Base-by-base conservation (phyloP, 1,140 invertebrate genomes). In the Spodoptera litura region DNA sequence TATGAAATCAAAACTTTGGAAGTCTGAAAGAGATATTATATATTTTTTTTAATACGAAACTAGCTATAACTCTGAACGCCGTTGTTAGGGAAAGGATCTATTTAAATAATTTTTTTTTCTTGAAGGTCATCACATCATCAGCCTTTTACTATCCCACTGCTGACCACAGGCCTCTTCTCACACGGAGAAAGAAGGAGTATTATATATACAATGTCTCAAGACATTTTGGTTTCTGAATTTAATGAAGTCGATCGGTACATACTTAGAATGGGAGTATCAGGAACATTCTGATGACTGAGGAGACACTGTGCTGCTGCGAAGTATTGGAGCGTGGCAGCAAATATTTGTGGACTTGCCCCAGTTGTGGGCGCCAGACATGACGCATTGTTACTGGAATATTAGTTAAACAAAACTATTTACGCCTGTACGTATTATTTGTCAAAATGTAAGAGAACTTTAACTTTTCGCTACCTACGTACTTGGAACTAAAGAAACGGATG, bases 1-100 rank as follows among this genome's bases (percentile, higher is more conserved):
- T 25, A 86, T 82, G 38, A 82, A 81, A 52, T 84, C 84, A 62
- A 80, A 86, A 11, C 20, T 68, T 13, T 75, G 64, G n/a, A 10
- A 13, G 70, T 80, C 85, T 86, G 76, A 49, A 81, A 86, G 55
- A 20, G 59, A 71, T 66, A 20, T 25, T 52, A 20, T 20, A 20
- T n/a, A n/a, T 20, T 49, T 4, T 49, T 78, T n/a, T 27, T 75
- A 71, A 55, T 35, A 72, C 4, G 51, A n/a, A 38, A 20, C 25
- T 73, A 10, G 20, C 4, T 12, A 4, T n/a, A 20, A 44, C 58
- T 3, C 5, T 56, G 38, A 56, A 35, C n/a, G 4, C 15, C 2
- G 2, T 58, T 58, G 38, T 38, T 38, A 38, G 5, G 38, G 8
- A 44, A 10, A 44, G 38, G 38, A 44, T 44, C 8, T 44, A 4